Conservation (phyloP, 2,888 invertebrate genomes). For the Brassicogethes aeneus region DNA sequence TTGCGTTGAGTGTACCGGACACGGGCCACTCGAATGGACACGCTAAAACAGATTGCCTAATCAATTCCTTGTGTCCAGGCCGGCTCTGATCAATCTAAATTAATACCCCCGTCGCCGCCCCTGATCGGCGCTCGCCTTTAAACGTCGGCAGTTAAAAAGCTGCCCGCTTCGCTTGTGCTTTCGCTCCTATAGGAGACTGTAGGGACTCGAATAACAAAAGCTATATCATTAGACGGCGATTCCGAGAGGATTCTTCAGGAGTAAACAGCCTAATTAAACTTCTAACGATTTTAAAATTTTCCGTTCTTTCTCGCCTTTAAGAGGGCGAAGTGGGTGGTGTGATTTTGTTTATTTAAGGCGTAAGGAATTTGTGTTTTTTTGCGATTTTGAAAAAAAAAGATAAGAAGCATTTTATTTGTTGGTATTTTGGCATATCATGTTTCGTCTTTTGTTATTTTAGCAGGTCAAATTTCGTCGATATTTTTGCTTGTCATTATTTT, state of each 20-base stretch:
- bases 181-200: too few relatives aligned
- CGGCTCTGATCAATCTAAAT: constrained; percentile 45
- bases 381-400: too few relatives aligned
- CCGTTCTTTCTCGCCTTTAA: too few relatives aligned
- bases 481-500: too few relatives aligned
- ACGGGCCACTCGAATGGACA: constrained; percentile 42
- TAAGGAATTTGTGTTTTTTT: too few relatives aligned
- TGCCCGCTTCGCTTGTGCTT: constrained; percentile 11
- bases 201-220: constrained; percentile 15
- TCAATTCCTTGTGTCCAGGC: constrained; percentile 44
- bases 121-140: constrained; percentile 26
- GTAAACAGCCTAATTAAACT: constrained; percentile 19
- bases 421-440: too few relatives aligned
- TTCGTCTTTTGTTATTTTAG: too few relatives aligned
- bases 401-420: too few relatives aligned
- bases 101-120: constrained; percentile 35
- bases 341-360: too few relatives aligned
- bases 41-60: constrained; percentile 46
- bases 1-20: constrained; percentile 33
- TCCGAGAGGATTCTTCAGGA: constrained; percentile 9
- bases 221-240: constrained; percentile 13
- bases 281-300: too few relatives aligned
- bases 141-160: constrained; percentile 38
- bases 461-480: too few relatives aligned
- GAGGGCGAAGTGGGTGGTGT: too few relatives aligned